Percentiles rank a stretch among this genome's conserved stretches.
Conservation (phyloP, 1,140 invertebrate genomes). For the Drosophila setifemur region DNA sequence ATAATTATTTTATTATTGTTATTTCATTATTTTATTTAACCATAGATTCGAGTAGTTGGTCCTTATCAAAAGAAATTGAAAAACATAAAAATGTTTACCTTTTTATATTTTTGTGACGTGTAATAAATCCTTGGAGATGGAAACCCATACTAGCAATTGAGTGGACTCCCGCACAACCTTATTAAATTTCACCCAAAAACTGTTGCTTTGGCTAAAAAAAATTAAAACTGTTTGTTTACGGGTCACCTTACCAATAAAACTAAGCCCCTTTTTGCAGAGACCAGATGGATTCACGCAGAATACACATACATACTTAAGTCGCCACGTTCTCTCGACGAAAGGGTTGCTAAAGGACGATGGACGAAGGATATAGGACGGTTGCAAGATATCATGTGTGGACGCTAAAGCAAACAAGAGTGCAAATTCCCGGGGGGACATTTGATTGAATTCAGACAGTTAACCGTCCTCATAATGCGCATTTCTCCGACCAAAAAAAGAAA, state of each 20-base stretch:
- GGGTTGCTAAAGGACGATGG: conserved; percentile 54
- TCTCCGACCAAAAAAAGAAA: conserved; percentile 34
- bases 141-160: neutral
- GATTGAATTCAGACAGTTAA: conserved; percentile 76
- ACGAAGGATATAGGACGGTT: conserved; percentile 17
- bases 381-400: conserved; percentile 63
- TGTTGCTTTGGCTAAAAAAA: conserved; percentile 42
- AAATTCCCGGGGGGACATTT: conserved; percentile 77
- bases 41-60: too few species aligned
- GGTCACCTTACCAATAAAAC: conserved; percentile 59
- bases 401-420: conserved; percentile 68
- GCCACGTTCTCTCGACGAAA: conserved; percentile 58
- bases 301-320: conserved; percentile 47
- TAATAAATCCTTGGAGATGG: too few species aligned
- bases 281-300: conserved; percentile 55
- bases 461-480: conserved; percentile 67
- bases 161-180: conserved; percentile 13
- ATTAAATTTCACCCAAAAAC: conserved; percentile 9
- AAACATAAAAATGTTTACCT: too few species aligned
- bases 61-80: too few species aligned
- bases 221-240: conserved; percentile 67
- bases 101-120: too few species aligned
- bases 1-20: too few species aligned
- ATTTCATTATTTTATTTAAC: too few species aligned
- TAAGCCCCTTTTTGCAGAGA: neutral